Percentiles rank a stretch among this genome's conserved stretches.
These are phyloP conservation scores for Rhabdomys pumilio DNA, from an alignment of 2,797 vertebrate genomes.

Conservation along the genomic window DNA sequence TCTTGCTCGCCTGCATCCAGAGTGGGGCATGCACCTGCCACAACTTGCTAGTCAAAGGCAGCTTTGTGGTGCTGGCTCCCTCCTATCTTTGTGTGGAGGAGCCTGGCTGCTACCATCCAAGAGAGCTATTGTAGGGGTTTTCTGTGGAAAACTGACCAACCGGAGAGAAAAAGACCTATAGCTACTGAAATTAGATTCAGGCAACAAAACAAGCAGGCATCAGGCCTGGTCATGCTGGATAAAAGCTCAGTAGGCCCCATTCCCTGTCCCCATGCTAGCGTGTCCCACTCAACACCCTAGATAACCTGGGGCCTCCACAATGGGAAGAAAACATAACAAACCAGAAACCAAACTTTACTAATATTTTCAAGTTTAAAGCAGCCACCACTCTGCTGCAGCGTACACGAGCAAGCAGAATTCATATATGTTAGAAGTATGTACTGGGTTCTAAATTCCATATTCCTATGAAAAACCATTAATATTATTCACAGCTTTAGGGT, in stretches of 20 bases:
- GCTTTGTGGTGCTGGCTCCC: neutral
- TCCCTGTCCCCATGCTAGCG: fast-evolving
- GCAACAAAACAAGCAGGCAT: neutral
- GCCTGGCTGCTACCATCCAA: neutral
- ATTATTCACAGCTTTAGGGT: neutral
- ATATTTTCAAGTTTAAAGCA: neutral
- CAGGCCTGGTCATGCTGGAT: neutral
- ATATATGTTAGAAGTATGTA: neutral
- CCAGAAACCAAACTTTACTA: neutral
- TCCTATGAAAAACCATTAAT: constrained; percentile 2
- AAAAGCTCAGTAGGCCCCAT: neutral
- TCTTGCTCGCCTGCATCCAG: neutral
- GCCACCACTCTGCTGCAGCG: neutral
- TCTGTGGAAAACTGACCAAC: neutral
- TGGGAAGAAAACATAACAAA: neutral
- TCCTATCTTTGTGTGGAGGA: neutral
- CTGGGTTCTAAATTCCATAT: constrained; percentile 2
- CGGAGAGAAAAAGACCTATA: neutral
- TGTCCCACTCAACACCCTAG: neutral
- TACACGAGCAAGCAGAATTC: neutral
- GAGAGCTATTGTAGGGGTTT: neutral
- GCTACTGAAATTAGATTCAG: neutral
- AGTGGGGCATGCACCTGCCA: neutral
- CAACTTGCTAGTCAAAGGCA: neutral
- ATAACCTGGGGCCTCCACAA: neutral